Evolutionary conservation across 2,113 vertebrate species (phyloP).

Genomic region (Pelecanoides urinatrix): DNA sequence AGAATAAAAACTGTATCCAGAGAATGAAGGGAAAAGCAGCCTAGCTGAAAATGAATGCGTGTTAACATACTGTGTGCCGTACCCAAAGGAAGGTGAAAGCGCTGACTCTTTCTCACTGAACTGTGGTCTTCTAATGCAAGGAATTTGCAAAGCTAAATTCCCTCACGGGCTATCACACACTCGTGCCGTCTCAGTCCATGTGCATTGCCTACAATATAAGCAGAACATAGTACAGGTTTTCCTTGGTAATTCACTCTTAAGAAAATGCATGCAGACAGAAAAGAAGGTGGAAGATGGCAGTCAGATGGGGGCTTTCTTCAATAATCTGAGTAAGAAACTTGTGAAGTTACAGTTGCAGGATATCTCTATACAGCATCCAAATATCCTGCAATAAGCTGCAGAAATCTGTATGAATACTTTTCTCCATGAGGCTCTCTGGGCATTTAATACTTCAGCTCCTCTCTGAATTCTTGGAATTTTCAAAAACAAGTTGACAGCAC

Average conservation of each 20-base stretch:
- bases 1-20: background rate
- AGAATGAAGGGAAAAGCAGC: background rate
- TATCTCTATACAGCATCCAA: background rate
- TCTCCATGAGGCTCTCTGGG: background rate
- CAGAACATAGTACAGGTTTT: background rate
- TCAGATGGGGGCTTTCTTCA: background rate
- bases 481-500: background rate
- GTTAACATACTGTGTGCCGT: background rate
- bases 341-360: background rate
- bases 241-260: background rate
- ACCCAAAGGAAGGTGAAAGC: background rate
- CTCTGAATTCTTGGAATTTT: background rate
- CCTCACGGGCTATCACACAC: too few relatives aligned
- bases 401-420: background rate
- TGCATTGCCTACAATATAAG: fast-evolving
- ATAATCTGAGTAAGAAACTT: background rate
- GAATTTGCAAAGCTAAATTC: background rate
- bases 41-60: background rate
- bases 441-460: background rate
- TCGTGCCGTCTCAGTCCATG: fast-evolving
- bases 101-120: background rate
- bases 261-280: background rate
- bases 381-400: background rate
- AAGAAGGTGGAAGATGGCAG: background rate
- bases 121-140: background rate